Evolutionary conservation across 2,797 vertebrate species (phyloP).

Genomic region (Sebastes nivosus): DNA sequence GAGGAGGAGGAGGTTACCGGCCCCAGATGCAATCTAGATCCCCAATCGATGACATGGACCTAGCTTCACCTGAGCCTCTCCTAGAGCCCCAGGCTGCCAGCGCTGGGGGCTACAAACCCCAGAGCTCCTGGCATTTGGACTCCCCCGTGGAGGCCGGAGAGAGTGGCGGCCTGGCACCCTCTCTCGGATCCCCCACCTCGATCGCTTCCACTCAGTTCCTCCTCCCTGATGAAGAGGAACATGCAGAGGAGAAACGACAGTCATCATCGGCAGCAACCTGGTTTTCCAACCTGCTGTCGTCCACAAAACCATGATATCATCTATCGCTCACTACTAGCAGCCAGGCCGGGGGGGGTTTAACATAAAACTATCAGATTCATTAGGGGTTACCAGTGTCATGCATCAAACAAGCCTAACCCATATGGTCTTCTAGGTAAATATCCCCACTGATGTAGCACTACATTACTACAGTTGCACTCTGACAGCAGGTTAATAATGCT

Average conservation of each 20-base stretch:
- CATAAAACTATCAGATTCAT: conserved; percentile 4
- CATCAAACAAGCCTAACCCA: conserved; percentile 16
- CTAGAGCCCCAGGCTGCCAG: conserved; percentile 46
- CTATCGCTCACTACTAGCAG: not conserved
- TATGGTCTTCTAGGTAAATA: not conserved
- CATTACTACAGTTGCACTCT: conserved; percentile 29
- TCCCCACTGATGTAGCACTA: conserved; percentile 26
- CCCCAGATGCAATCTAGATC: conserved; percentile 73
- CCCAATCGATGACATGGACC: conserved; percentile 73
- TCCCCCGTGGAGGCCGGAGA: conserved; percentile 78
- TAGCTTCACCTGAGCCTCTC: conserved; percentile 23
- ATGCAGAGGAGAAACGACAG: conserved; percentile 73
- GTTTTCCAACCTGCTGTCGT: conserved; percentile 81
- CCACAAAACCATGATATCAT: conserved; percentile 71
- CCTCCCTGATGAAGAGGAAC: conserved; percentile 86
- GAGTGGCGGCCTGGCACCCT: conserved; percentile 70
- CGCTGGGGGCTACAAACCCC: conserved; percentile 88
- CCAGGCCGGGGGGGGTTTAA: conserved; percentile 2
- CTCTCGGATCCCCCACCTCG: conserved; percentile 93
- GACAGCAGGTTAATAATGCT: conserved; percentile 29
- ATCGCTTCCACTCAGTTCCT: conserved; percentile 94
- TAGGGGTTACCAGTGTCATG: conserved; percentile 37
- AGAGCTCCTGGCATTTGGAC: conserved; percentile 87
- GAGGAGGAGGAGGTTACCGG: conserved; percentile 64
- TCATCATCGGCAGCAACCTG: conserved; percentile 75